These are phyloP conservation scores for Drosophila leontia DNA, from an alignment of 1,140 invertebrate genomes.

Conservation along the genomic window DNA sequence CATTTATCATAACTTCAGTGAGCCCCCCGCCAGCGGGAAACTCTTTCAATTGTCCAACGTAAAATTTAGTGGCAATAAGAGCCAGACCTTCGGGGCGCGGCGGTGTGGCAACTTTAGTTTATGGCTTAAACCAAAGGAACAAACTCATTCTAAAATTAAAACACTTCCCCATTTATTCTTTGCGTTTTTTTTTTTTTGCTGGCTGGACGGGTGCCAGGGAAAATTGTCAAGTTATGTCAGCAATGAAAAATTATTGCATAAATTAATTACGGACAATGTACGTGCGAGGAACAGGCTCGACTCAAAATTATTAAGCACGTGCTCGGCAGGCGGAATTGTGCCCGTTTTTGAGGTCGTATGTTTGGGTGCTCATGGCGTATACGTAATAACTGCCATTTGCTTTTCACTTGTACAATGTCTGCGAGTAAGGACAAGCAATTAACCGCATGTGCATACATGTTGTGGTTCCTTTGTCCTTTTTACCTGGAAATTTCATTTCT, in stretches of 20 bases:
- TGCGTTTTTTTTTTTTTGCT: conserved; percentile 7
- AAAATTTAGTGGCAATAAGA: conserved; percentile 57
- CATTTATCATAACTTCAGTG: conserved; percentile 65
- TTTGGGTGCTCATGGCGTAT: conserved; percentile 38
- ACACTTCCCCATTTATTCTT: conserved; percentile 40
- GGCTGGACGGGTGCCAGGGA: conserved; percentile 1
- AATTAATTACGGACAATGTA: conserved; percentile 70
- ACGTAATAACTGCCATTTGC: conserved; percentile 53
- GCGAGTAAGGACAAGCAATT: conserved; percentile 63
- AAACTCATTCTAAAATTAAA: conserved; percentile 68
- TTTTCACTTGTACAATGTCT: conserved; percentile 22
- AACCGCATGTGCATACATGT: conserved; percentile 63
- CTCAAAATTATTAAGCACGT: conserved; percentile 68
- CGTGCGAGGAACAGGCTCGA: conserved; percentile 32
- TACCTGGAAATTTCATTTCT: conserved; percentile 62
- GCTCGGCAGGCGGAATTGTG: conserved; percentile 33
- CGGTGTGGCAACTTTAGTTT: conserved; percentile 36
- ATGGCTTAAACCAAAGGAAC: conserved; percentile 30
- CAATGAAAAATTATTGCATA: conserved; percentile 83
- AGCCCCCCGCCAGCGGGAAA: conserved; percentile 31
- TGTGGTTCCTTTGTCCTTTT: conserved; percentile 33
- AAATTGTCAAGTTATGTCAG: conserved; percentile 76
- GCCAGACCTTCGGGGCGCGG: conserved; percentile 18
- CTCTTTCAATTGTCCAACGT: conserved; percentile 69
- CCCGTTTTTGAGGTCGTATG: conserved; percentile 28